Evolutionary conservation across 2,113 vertebrate species (phyloP), one percentile per base, ranked within the genome.

Genomic region (Paramisgurnus dabryanus): DNA sequence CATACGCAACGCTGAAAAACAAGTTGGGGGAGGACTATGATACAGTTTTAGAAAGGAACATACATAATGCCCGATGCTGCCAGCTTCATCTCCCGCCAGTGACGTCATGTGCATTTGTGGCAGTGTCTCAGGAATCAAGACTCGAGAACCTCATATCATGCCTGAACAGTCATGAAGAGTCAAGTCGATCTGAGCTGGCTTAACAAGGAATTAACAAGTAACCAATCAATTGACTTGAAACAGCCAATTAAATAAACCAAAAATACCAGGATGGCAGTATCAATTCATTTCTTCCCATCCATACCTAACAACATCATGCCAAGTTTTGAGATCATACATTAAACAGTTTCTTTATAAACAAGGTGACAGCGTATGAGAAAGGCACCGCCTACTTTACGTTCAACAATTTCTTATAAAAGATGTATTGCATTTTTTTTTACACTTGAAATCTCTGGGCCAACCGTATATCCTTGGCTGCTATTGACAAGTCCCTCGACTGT

Each of bases 31-130:
- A 73, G 43, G 22, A 22, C 22, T 50, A 49, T 47, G 49, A 13
- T 11, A 68, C 49, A 75, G 47, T 11, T 12, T 61, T n/a, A 8
- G 39, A 70, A 49, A 61, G 55, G 2, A 22, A 72, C 58, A 49
- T 64, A 49, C 47, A 49, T 75, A 76, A 55, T 49, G 63, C 80
- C 47, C 81, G 53, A 55, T 78, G 74, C 49, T 64, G 47, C 74
- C 34, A 22, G 10, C 18, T 4, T 64, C 50, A 27, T 13, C n/a
- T n/a, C 68, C 60, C 40, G 49, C 27, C 64, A 60, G 60, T 58
- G 65, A 72, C 27, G 43, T 75, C 69, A 77, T 78, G 83, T 79
- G 58, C 71, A 9, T 45, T 12, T 63, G 45, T 9, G 40, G 55
- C 17, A 68, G 40, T 22, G 34, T 15, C 12, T 76, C 34, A 17